Conservation (phyloP, 2,797 vertebrate genomes). For the Characodon lateralis region DNA sequence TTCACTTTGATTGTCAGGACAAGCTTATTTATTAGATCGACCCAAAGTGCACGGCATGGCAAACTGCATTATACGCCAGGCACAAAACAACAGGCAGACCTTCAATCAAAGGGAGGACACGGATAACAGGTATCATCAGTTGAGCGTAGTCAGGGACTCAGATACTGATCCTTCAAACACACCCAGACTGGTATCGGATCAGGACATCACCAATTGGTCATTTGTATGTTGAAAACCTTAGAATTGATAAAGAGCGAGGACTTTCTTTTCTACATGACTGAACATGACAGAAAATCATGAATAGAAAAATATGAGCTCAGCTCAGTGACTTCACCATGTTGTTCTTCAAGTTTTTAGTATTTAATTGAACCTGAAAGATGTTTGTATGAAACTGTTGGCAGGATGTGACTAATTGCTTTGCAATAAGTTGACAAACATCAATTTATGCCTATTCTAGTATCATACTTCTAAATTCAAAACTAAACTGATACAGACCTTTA, state of each 20-base stretch:
- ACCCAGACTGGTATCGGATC: background rate
- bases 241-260: background rate
- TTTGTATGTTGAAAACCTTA: background rate
- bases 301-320: background rate
- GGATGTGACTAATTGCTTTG: background rate
- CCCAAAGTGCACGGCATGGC: background rate
- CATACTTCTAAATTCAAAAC: background rate
- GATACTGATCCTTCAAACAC: background rate
- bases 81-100: background rate
- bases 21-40: background rate
- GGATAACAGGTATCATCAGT: background rate
- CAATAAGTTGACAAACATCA: background rate
- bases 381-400: background rate
- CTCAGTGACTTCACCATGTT: constrained; percentile 59
- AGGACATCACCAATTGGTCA: background rate
- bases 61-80: background rate
- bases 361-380: background rate
- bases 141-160: background rate
- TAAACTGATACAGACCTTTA: background rate
- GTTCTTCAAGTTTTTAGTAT: background rate
- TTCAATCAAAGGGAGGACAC: background rate
- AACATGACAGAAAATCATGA: background rate
- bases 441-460: background rate
- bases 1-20: background rate
- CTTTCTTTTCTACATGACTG: background rate